Base-by-base conservation (phyloP, 2,888 invertebrate genomes). In the Campoplex nolae region DNA sequence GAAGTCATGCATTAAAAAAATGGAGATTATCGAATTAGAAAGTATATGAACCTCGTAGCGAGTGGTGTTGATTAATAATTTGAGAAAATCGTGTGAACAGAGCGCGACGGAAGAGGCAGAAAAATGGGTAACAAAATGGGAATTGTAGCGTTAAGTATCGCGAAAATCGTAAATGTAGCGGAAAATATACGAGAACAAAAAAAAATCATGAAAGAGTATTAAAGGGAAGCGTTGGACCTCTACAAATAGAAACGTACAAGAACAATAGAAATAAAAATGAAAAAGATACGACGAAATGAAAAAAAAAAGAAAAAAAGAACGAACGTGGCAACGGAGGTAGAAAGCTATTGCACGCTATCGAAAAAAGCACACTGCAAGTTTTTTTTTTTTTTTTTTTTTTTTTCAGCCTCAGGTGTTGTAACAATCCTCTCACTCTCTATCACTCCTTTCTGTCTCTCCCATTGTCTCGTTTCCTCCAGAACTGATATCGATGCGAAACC, bases 401-500 rank as follows among this genome's bases (percentile, higher is more conserved):
- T 38, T 75, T 62, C 68, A 77, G 38, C 68, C 77, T 48, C 80
- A 32, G 67, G 77, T 62, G 54, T 75, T 67, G 68, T 13, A n/a
- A 32, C 28, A 68, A n/a, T 73, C 54, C 75, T 83, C 56, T 75
- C 80, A 73, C 73, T 54, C 75, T 83, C 75, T 80, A 56, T 75
- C 80, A 67, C 73, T 42, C 75, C 38, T 38, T 83, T 77, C 68
- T 67, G 32, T 82, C 71, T 80, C 45, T 58, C 2, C 4, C 81
- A 82, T 82, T 87, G 73, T 84, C 74, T 78, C 38, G 68, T 74
- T 68, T 70, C 73, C 62, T 65, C 62, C 67, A 28, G 65, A 81
- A 70, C 75, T 78, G 75, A 84, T 82, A 84, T 84, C 87, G 84
- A 84, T 84, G 74, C 42, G 74, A 76, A 84, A 75, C 70, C 81